These are phyloP conservation scores for Paralichthys olivaceus DNA, from an alignment of 2,113 vertebrate genomes.

Conservation along the genomic window DNA sequence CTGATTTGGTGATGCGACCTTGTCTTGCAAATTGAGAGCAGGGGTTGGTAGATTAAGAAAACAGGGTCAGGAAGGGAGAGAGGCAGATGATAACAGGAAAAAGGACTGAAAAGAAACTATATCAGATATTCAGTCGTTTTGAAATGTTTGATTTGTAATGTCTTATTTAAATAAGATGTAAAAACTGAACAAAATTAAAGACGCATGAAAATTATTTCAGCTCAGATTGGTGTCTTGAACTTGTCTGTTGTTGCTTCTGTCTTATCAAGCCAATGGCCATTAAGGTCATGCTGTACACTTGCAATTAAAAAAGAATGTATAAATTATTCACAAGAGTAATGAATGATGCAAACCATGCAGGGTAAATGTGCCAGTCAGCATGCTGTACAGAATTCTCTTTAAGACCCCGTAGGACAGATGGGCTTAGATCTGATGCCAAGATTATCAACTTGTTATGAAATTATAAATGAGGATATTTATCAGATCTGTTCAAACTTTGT, in stretches of 20 bases:
- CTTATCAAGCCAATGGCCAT: background rate
- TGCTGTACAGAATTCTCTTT: background rate
- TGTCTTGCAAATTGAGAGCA: slow-evolving; percentile 30
- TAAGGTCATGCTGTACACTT: slow-evolving; percentile 7
- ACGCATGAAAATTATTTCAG: background rate
- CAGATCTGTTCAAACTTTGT: background rate
- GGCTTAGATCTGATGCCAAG: background rate
- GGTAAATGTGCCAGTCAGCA: slow-evolving; percentile 22
- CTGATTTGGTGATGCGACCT: slow-evolving; percentile 45
- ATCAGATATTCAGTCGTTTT: slow-evolving; percentile 4
- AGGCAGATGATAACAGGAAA: slow-evolving; percentile 7
- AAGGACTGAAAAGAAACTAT: background rate
- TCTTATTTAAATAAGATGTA: background rate
- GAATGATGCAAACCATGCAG: slow-evolving; percentile 14
- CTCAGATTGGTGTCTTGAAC: background rate
- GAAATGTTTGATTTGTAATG: background rate
- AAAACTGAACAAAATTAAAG: slow-evolving; percentile 9
- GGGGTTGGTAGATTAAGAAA: slow-evolving; percentile 30
- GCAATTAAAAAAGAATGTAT: slow-evolving; percentile 16
- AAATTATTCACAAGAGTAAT: slow-evolving; percentile 26
- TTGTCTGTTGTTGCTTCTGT: slow-evolving; percentile 14
- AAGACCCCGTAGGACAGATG: slow-evolving; percentile 7
- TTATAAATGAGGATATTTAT: background rate
- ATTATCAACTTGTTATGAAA: background rate
- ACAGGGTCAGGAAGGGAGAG: background rate